phyloP scores from a whole-genome alignment of 1,140 invertebrate species.

The Zaprionus taronus region DNA sequence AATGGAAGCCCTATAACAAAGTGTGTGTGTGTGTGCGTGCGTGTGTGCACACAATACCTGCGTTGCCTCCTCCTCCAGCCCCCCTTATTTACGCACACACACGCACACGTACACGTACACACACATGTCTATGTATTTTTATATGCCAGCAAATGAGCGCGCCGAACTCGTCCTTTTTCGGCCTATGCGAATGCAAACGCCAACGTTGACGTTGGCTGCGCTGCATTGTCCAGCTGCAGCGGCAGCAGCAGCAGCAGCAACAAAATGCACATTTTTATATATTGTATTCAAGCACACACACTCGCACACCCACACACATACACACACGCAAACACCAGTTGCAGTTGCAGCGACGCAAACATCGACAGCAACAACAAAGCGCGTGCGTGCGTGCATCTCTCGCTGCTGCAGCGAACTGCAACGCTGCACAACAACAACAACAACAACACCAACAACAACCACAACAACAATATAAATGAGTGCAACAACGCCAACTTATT shows the following conservation, averaged over 20 bases:
- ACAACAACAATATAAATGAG: not conserved
- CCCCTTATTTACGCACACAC: slow-evolving; percentile 4
- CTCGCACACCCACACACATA: slow-evolving; percentile 18
- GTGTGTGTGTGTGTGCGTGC: slow-evolving; percentile 44
- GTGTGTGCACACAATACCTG: slow-evolving; percentile 64
- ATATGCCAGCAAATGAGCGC: slow-evolving; percentile 70
- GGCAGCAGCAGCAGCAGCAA: slow-evolving; percentile 15
- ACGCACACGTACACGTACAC: slow-evolving; percentile 23
- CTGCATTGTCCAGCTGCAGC: not conserved
- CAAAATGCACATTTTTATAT: slow-evolving; percentile 30
- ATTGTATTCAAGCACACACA: slow-evolving; percentile 14
- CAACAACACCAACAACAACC: not conserved
- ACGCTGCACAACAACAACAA: slow-evolving; percentile 10
- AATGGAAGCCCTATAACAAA: slow-evolving; percentile 82
- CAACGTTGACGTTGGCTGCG: slow-evolving; percentile 9
- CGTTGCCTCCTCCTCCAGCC: slow-evolving; percentile 9
- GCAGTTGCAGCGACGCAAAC: slow-evolving; percentile 42
- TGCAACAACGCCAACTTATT: slow-evolving; percentile 35
- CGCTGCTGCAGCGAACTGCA: slow-evolving; percentile 18
- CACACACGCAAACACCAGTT: slow-evolving; percentile 74
- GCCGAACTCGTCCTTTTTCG: slow-evolving; percentile 76
- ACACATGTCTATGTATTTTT: slow-evolving; percentile 5
- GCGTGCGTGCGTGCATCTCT: slow-evolving; percentile 48
- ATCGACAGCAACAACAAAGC: slow-evolving; percentile 26
- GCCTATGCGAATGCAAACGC: slow-evolving; percentile 57